Base-by-base conservation (phyloP, 2,113 vertebrate genomes). In the Triplophysa dalaica region DNA sequence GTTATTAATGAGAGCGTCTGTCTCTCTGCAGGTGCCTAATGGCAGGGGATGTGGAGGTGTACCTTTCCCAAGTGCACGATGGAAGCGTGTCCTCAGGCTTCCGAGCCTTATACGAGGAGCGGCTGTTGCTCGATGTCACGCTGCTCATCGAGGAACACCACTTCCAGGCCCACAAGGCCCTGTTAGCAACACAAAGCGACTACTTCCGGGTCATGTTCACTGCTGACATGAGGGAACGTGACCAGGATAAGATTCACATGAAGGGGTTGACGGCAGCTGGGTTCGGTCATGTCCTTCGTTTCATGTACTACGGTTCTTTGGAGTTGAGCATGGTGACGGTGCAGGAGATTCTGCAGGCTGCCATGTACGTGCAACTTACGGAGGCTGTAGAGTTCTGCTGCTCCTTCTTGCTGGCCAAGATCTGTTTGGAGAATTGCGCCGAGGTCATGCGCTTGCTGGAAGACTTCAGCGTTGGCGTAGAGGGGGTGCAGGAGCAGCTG, bases 201-300 rank as follows among this genome's bases (percentile, higher is more conserved):
- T 99, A 99, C 92, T 99, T 99, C 93, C 94, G 97, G 90, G 97
- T 99, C 85, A 99, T 99, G 98, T 99, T 99, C 90, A 99, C 98
- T 13, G 98, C 97, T 5, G 98, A 99, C 91, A 99, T 99, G 98
- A 92, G 97, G 81, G 98, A 99, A 89, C 91, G 98, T 82, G 97
- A 99, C 93, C 98, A 99, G 95, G 94, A 99, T 90, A 97, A 97
- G 93, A 99, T 98, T 92, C 95, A 98, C 90, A 94, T 99, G 92
- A 99, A 99, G 92, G 98, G 98, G 87, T 92, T 99, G 88, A 99
- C 97, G 61, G 97, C 98, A 19, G 96, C 97, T 38, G 98, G 98
- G 70, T 98, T 98, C 87, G 97, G 96, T 79, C 97, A 98, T 78
- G 96, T 98, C 48, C 95, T 99, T 50, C 94, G 98, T 2, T 99